Evolutionary conservation across 35 echinoderm and acorn worm genomes (phyloP).

Genomic region (Strongylocentrotus purpuratus): DNA sequence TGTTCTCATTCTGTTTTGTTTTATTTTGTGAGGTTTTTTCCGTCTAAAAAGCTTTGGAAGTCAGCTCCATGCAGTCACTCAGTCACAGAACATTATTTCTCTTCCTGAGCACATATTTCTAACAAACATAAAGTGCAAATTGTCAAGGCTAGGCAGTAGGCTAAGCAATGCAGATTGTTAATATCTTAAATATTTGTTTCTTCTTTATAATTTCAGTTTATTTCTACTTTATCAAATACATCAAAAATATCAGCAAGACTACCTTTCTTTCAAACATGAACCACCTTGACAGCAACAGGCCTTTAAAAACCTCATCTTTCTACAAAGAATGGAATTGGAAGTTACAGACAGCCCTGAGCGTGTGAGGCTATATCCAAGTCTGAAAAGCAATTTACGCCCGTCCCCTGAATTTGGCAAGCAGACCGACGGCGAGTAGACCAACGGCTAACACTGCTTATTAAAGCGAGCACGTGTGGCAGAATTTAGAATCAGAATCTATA

Average conservation of each 20-base stretch:
- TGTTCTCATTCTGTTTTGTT: too few species aligned
- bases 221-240: neutral
- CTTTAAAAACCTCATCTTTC: neutral
- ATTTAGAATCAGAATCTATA: neutral
- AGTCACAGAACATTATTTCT: neutral
- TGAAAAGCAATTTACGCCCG: neutral
- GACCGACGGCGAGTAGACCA: neutral
- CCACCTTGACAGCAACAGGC: neutral
- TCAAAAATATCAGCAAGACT: neutral
- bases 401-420: neutral
- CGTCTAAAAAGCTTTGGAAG: neutral
- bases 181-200: too few species aligned
- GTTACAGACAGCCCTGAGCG: neutral
- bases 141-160: too few species aligned
- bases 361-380: neutral
- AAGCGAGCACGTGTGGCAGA: neutral
- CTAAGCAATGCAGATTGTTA: too few species aligned
- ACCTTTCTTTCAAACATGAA: neutral
- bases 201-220: neutral
- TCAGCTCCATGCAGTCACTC: neutral
- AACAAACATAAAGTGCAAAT: too few species aligned
- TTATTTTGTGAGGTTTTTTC: too few species aligned
- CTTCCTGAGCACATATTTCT: too few species aligned
- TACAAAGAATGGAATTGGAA: neutral
- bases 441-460: neutral